Percentiles rank a stretch among this genome's conserved stretches.
Evolutionary conservation across 2,888 invertebrate species (phyloP).

Genomic region (Hetaerina titia): DNA sequence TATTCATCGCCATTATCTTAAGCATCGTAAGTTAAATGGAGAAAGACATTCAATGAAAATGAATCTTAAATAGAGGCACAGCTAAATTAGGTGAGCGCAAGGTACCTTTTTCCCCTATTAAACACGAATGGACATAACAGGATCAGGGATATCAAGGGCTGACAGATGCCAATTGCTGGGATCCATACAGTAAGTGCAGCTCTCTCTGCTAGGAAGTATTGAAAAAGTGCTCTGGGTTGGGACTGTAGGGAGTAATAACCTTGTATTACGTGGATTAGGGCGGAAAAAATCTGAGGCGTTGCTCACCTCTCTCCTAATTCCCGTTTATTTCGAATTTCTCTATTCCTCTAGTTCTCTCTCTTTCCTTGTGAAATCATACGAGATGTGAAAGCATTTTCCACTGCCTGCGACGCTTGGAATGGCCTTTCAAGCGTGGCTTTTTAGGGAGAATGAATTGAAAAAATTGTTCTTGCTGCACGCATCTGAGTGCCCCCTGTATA

Average conservation of each 20-base stretch:
- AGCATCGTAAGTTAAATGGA: neutral
- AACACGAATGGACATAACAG: no score
- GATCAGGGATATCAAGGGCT: no score
- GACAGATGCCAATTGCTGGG: no score
- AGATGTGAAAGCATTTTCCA: constrained; percentile 24
- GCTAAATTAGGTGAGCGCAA: no score
- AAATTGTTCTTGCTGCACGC: constrained; percentile 42
- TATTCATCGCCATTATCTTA: no score
- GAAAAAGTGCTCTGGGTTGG: no score
- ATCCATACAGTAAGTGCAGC: no score
- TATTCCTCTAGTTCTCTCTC: neutral
- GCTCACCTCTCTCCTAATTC: neutral
- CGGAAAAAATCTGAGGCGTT: neutral
- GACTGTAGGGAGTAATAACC: neutral
- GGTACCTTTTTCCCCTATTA: no score
- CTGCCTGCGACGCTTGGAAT: constrained; percentile 33
- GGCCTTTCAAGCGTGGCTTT: constrained; percentile 2
- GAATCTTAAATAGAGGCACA: no score
- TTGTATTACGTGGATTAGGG: neutral
- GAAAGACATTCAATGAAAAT: neutral
- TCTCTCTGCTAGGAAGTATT: no score
- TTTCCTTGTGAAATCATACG: neutral
- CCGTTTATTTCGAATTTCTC: neutral
- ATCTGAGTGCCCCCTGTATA: neutral
- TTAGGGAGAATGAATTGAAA: no score